Percentiles rank a stretch among this genome's conserved stretches.
These are phyloP conservation scores for Drosophila dunni DNA, from an alignment of 1,140 invertebrate species.

Conservation along the genomic window DNA sequence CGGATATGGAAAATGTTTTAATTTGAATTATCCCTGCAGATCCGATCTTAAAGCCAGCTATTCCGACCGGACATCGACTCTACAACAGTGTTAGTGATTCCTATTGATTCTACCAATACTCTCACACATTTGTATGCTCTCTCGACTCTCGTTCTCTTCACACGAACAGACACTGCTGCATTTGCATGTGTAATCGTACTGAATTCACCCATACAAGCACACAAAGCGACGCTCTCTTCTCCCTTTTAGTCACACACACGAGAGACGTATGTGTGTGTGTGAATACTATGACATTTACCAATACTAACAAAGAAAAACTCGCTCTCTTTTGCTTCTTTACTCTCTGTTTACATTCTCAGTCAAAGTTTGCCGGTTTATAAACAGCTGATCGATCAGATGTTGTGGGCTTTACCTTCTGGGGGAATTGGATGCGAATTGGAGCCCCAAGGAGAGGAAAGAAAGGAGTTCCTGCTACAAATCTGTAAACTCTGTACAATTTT, in stretches of 20 bases:
- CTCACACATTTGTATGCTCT: slow-evolving; percentile 25
- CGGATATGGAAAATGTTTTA: not conserved
- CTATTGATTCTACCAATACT: slow-evolving; percentile 43
- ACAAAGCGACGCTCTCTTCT: slow-evolving; percentile 41
- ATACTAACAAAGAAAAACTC: slow-evolving; percentile 20
- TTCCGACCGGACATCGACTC: slow-evolving; percentile 4
- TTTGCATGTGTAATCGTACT: slow-evolving; percentile 22
- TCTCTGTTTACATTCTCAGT: slow-evolving; percentile 59
- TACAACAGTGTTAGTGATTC: slow-evolving; percentile 30
- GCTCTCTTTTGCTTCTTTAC: slow-evolving; percentile 26
- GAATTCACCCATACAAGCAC: slow-evolving; percentile 37
- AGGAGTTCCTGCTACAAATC: not conserved
- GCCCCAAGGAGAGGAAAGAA: not conserved
- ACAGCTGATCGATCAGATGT: slow-evolving; percentile 42
- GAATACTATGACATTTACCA: slow-evolving; percentile 15
- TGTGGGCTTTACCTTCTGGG: not conserved
- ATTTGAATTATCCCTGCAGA: not conserved
- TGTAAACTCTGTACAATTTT: not conserved
- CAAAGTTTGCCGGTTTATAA: not conserved
- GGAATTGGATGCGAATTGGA: not conserved
- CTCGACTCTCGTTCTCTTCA: slow-evolving; percentile 14
- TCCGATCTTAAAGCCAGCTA: not conserved
- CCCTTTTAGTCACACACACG: not conserved
- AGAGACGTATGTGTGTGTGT: slow-evolving; percentile 20
- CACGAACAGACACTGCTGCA: slow-evolving; percentile 2